These are phyloP conservation scores for Sarcophaga peregrina DNA, from an alignment of 1,140 invertebrate genomes.

Conservation along the genomic window DNA sequence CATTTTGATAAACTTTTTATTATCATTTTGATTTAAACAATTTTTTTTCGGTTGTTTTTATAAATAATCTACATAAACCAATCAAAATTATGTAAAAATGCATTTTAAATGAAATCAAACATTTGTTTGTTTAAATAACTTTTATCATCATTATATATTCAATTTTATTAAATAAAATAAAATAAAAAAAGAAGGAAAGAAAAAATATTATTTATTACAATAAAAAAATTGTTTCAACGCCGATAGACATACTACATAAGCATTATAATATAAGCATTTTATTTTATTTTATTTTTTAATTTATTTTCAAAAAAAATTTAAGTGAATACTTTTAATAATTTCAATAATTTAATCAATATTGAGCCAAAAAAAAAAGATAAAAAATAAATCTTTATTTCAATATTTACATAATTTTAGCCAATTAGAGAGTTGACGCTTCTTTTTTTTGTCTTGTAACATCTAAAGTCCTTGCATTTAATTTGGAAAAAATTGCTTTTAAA, in stretches of 20 bases:
- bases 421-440: too few relatives aligned
- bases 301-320: too few relatives aligned
- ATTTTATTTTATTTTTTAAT: too few relatives aligned
- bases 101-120: background rate
- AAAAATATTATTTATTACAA: background rate
- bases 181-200: slow-evolving; percentile 7
- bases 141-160: background rate
- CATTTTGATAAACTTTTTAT: background rate
- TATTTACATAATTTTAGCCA: too few relatives aligned
- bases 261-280: too few relatives aligned
- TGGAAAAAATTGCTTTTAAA: background rate
- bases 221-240: too few relatives aligned
- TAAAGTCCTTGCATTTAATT: background rate
- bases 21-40: background rate
- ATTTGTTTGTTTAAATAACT: slow-evolving; percentile 1
- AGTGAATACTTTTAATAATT: too few relatives aligned
- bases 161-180: slow-evolving; percentile 24
- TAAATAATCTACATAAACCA: slow-evolving; percentile 25
- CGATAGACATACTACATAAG: too few relatives aligned
- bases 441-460: background rate
- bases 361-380: too few relatives aligned
- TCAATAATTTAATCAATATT: too few relatives aligned
- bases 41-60: background rate
- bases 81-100: slow-evolving; percentile 23
- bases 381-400: too few relatives aligned